A percentile compares a stretch with the other conserved stretches of the same genome.
Conservation (phyloP, 2,888 invertebrate genomes). For the Chloroclystis v-ata region DNA sequence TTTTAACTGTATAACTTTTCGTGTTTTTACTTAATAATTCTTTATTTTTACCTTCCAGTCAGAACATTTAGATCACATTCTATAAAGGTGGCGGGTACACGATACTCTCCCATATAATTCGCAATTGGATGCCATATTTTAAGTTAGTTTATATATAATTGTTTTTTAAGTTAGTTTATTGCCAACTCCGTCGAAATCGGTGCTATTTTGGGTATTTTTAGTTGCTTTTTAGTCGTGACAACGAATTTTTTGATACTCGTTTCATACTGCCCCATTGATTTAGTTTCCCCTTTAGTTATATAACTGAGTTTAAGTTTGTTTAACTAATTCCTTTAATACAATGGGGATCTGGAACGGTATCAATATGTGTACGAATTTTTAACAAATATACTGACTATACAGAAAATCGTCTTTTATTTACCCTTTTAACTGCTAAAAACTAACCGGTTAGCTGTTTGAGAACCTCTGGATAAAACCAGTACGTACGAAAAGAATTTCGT, state of each 20-base stretch:
- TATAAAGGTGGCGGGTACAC: slow-evolving; percentile 52
- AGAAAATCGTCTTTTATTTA: slow-evolving; percentile 43
- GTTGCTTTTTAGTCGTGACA: slow-evolving; percentile 48
- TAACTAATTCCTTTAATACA: slow-evolving; percentile 53
- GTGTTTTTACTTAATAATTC: background rate
- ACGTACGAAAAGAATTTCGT: no score
- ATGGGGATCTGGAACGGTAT: slow-evolving; percentile 77
- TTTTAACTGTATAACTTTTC: background rate
- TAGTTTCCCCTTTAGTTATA: slow-evolving; percentile 32
- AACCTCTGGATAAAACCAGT: no score
- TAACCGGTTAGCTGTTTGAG: no score
- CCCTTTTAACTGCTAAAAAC: background rate
- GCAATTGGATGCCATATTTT: slow-evolving; percentile 68
- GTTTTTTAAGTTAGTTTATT: no score
- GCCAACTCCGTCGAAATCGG: slow-evolving; percentile 63
- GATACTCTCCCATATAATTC: slow-evolving; percentile 30
- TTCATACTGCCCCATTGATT: slow-evolving; percentile 73
- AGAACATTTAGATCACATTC: background rate
- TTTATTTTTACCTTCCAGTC: background rate
- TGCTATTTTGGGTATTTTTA: slow-evolving; percentile 55
- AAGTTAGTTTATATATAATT: slow-evolving; percentile 35
- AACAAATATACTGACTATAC: slow-evolving; percentile 74
- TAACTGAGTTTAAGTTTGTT: slow-evolving; percentile 20
- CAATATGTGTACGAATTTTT: slow-evolving; percentile 63
- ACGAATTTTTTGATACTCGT: slow-evolving; percentile 66